Conservation (phyloP, 2,113 vertebrate genomes). For the Myocastor coypus region DNA sequence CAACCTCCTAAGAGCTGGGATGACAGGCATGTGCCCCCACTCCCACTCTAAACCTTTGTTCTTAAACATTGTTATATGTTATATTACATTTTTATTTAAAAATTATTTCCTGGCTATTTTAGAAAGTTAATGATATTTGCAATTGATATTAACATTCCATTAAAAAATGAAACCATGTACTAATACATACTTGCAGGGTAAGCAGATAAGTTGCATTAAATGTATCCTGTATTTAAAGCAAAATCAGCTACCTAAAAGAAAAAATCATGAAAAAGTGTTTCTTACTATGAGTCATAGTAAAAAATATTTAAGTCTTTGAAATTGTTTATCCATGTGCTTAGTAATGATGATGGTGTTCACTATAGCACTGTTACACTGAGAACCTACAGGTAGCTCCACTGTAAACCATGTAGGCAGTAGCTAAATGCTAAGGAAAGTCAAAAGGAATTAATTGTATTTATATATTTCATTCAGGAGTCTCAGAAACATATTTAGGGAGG, state of each 20-base stretch:
- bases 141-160: constrained; percentile 30
- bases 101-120: constrained; percentile 40
- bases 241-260: constrained; percentile 7
- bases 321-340: neutral
- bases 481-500: constrained; percentile 1
- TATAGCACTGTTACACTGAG: constrained; percentile 20
- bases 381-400: neutral
- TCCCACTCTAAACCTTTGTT: neutral
- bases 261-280: constrained; percentile 35
- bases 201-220: neutral
- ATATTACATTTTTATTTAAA: constrained; percentile 32
- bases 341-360: neutral
- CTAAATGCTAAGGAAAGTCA: constrained; percentile 29
- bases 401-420: neutral
- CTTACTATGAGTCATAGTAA: neutral
- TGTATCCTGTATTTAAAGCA: constrained; percentile 32
- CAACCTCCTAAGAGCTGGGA: too few species aligned
- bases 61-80: constrained; percentile 1
- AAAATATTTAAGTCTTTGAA: constrained; percentile 38
- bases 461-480: neutral
- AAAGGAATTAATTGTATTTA: constrained; percentile 27
- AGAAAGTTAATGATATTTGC: constrained; percentile 29
- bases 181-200: constrained; percentile 9
- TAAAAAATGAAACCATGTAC: constrained; percentile 32
- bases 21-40: neutral